Evolutionary conservation across 2,888 invertebrate genomes (phyloP).

Genomic region (Brachypterus glaber): DNA sequence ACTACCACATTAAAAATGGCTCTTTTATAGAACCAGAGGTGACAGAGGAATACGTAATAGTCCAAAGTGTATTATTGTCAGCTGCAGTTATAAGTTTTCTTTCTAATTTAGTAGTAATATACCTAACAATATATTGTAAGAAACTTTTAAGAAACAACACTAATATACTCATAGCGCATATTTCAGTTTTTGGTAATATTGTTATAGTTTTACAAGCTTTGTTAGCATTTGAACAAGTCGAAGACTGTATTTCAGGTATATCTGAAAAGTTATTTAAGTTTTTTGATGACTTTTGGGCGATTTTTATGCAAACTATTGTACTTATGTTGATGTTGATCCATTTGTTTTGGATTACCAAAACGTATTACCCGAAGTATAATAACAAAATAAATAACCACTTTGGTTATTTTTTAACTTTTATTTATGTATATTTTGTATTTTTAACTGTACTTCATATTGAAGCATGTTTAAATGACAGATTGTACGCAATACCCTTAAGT

Average conservation of each 20-base stretch:
- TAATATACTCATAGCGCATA: background rate
- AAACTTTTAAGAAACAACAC: background rate
- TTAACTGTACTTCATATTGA: background rate
- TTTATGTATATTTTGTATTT: background rate
- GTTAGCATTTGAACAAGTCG: background rate
- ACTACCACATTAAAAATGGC: background rate
- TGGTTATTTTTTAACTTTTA: background rate
- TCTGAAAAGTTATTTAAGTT: background rate
- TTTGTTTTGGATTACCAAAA: background rate
- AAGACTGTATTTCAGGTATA: background rate
- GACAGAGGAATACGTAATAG: background rate
- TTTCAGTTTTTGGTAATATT: background rate
- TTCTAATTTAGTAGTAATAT: conserved; percentile 1
- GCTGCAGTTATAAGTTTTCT: background rate
- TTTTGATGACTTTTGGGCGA: background rate
- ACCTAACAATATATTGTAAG: background rate
- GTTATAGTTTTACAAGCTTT: background rate
- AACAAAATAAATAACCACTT: background rate
- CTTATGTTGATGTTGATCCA: background rate
- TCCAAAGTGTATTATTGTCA: background rate
- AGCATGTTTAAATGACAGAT: background rate
- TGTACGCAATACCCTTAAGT: background rate
- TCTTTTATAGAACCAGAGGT: background rate
- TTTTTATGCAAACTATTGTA: background rate
- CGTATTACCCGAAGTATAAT: background rate